phyloP scores from a whole-genome alignment of 2,888 invertebrate species.

The Cryptocephalus moraei region DNA sequence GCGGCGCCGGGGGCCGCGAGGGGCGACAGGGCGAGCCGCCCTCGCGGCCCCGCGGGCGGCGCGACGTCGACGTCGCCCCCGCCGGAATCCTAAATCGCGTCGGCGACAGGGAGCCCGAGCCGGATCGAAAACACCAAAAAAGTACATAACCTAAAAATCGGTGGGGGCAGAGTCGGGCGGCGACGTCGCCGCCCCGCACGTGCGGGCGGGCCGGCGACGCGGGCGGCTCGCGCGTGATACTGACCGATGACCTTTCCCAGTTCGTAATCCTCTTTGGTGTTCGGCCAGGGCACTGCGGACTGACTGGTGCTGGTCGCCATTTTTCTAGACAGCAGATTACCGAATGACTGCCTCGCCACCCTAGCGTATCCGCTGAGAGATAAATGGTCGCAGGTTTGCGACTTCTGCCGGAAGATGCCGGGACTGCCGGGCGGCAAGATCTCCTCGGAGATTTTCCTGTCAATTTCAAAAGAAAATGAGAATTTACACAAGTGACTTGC shows the following conservation, averaged over 20 bases:
- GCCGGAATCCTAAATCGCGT: constrained; percentile 7
- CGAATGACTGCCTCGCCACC: constrained; percentile 37
- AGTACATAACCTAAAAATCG: constrained; percentile 31
- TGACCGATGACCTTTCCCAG: constrained; percentile 87
- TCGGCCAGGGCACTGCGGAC: constrained; percentile 63
- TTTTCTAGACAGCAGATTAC: constrained; percentile 49
- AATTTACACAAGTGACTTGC: too few species aligned
- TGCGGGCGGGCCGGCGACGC: too few species aligned
- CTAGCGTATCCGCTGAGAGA: constrained; percentile 35
- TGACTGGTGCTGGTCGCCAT: constrained; percentile 48
- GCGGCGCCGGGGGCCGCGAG: too few species aligned
- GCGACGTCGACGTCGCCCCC: constrained; percentile 27
- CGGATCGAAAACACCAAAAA: constrained; percentile 32
- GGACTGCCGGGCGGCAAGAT: constrained; percentile 49
- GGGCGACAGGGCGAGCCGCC: constrained; percentile 29
- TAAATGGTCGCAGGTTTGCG: constrained; percentile 40
- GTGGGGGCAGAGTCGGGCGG: neutral
- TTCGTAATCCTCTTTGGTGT: constrained; percentile 86
- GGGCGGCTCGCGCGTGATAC: constrained; percentile 27
- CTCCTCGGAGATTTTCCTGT: constrained; percentile 51
- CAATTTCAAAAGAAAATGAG: neutral
- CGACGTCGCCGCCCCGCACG: too few species aligned
- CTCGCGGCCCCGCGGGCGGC: constrained; percentile 95
- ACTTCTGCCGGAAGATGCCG: constrained; percentile 50
- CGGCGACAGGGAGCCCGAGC: constrained; percentile 21